Percentiles rank a stretch among this genome's conserved stretches.
Conservation (phyloP, 2,113 vertebrate genomes). For the Ellobius talpinus region DNA sequence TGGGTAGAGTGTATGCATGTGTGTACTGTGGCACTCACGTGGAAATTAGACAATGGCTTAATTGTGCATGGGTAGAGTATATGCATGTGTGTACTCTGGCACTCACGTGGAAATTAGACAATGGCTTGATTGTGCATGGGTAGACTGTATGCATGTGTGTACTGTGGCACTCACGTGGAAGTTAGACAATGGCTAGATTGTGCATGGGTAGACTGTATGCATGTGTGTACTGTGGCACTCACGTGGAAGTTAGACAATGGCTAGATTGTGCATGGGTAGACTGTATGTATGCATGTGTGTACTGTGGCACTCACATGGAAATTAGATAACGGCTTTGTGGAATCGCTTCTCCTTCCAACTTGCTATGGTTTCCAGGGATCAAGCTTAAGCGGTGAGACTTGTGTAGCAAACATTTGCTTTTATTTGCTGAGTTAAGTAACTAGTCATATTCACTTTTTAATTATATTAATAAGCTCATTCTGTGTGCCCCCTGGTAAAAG, state of each 20-base stretch:
- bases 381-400: not conserved
- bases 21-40: not conserved
- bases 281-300: not conserved
- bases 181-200: not conserved
- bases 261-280: not conserved
- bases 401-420: not conserved
- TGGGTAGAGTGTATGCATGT: not conserved
- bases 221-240: not conserved
- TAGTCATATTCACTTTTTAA: not conserved
- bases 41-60: not conserved
- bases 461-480: not conserved
- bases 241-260: not conserved
- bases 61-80: too few relatives aligned
- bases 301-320: not conserved
- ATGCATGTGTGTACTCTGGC: not conserved
- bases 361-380: not conserved
- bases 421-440: not conserved
- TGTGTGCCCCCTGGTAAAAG: not conserved
- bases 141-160: not conserved
- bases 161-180: not conserved
- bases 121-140: too few relatives aligned
- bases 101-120: too few relatives aligned
- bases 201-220: too few relatives aligned
- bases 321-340: not conserved
- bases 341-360: not conserved